Evolutionary conservation across 2,113 vertebrate genomes (phyloP).

Genomic region (Osmerus mordax): DNA sequence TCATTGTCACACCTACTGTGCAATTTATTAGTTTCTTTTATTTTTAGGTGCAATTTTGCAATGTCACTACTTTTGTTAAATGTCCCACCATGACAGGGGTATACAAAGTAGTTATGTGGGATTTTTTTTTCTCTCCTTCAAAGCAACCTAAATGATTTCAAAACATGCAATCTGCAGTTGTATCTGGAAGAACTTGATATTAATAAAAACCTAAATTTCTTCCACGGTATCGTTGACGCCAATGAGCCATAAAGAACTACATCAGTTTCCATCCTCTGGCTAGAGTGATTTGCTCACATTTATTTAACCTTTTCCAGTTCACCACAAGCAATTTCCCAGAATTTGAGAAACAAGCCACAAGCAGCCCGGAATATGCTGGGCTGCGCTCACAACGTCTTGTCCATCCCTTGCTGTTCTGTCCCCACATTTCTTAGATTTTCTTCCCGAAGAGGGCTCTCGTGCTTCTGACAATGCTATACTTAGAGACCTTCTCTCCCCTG

Average conservation of each 20-base stretch:
- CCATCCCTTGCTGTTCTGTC: constrained; percentile 9
- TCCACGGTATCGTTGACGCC: background rate
- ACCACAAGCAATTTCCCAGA: constrained; percentile 5
- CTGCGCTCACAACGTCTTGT: background rate
- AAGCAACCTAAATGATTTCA: background rate
- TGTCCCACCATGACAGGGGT: too few species aligned
- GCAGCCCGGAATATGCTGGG: background rate
- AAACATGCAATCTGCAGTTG: constrained; percentile 5
- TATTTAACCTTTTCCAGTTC: constrained; percentile 15
- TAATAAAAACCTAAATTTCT: background rate
- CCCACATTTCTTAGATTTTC: background rate
- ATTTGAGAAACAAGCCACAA: background rate
- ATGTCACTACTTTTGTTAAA: too few species aligned
- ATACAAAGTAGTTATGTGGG: constrained; percentile 1
- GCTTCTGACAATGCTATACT: background rate
- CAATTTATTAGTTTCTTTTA: too few species aligned
- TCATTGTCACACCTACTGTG: constrained; percentile 25
- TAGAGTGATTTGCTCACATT: background rate
- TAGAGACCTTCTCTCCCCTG: constrained; percentile 6
- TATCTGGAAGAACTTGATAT: background rate
- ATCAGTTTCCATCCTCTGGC: background rate
- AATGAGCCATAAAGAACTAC: background rate
- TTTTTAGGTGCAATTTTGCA: too few species aligned
- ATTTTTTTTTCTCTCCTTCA: background rate
- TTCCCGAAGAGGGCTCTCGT: background rate